A percentile compares a stretch with the other conserved stretches of the same genome.
phyloP scores from a whole-genome alignment of 1,140 invertebrate genomes.

The Drosophila pseudoobscura region DNA sequence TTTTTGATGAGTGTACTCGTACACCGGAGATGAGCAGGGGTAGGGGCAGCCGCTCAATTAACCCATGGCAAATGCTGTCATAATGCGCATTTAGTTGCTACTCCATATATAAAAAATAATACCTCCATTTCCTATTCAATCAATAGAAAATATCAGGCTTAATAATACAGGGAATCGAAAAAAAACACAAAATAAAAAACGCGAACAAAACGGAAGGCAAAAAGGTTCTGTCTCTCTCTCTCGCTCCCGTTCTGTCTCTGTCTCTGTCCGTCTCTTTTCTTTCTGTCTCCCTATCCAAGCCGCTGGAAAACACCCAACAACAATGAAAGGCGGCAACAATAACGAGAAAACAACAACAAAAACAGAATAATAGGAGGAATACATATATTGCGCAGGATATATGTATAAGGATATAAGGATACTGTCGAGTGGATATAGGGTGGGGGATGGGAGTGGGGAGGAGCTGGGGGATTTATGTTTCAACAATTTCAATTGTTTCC shows the following conservation, averaged over 20 bases:
- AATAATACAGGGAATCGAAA: slow-evolving; percentile 56
- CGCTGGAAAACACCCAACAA: slow-evolving; percentile 33
- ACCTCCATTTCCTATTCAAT: slow-evolving; percentile 46
- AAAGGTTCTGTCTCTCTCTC: slow-evolving; percentile 37
- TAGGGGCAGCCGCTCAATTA: slow-evolving; percentile 58
- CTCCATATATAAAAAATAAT: slow-evolving; percentile 69
- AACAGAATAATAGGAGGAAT: slow-evolving; percentile 33
- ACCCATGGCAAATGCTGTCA: slow-evolving; percentile 65
- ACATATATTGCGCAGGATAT: slow-evolving; percentile 75
- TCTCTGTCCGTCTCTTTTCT: slow-evolving; percentile 10
- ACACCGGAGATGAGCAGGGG: too few relatives aligned
- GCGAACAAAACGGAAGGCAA: slow-evolving; percentile 54
- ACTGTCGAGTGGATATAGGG: slow-evolving; percentile 34
- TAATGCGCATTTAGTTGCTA: slow-evolving; percentile 73
- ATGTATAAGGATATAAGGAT: slow-evolving; percentile 30
- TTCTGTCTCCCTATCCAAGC: neutral
- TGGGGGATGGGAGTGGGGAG: slow-evolving; percentile 4
- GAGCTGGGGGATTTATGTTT: slow-evolving; percentile 66
- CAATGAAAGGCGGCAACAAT: slow-evolving; percentile 61
- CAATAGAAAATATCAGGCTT: slow-evolving; percentile 65
- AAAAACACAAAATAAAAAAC: slow-evolving; percentile 45
- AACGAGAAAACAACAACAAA: slow-evolving; percentile 51
- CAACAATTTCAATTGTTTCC: slow-evolving; percentile 79
- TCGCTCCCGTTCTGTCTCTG: slow-evolving; percentile 4
- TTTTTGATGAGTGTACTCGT: neutral